Conservation (phyloP, 2,113 vertebrate species). For the Asarcornis scutulata region DNA sequence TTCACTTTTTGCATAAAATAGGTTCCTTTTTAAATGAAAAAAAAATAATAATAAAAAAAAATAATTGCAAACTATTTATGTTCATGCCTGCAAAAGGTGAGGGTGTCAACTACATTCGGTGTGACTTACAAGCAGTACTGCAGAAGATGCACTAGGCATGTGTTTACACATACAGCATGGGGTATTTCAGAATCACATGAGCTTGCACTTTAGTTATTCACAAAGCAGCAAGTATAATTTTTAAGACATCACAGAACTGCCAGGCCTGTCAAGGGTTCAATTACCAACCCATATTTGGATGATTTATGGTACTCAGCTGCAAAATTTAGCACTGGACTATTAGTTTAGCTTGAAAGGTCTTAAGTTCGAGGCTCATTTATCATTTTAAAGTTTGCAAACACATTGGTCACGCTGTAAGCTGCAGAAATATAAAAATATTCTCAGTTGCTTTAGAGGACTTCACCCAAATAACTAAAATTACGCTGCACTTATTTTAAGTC, state of each 20-base stretch:
- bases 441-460: neutral
- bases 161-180: slow-evolving; percentile 28
- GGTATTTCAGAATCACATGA: slow-evolving; percentile 39
- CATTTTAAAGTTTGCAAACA: slow-evolving; percentile 34
- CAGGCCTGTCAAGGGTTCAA: slow-evolving; percentile 36
- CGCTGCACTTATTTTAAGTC: slow-evolving; percentile 4
- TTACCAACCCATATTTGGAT: slow-evolving; percentile 24
- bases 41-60: neutral
- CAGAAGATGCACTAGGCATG: neutral
- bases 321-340: slow-evolving; percentile 50
- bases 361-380: neutral
- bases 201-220: neutral
- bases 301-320: slow-evolving; percentile 55
- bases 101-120: neutral
- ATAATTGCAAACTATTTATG: neutral
- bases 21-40: neutral
- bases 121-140: neutral
- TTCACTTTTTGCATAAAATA: slow-evolving; percentile 4
- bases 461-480: neutral
- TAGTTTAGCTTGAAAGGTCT: slow-evolving; percentile 10
- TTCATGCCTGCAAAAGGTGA: neutral
- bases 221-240: slow-evolving; percentile 42
- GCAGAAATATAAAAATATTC: slow-evolving; percentile 4
- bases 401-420: neutral
- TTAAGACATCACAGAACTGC: slow-evolving; percentile 33